Evolutionary conservation across 1,140 invertebrate genomes (phyloP).

Genomic region (Phymorhynchus buccinoides): DNA sequence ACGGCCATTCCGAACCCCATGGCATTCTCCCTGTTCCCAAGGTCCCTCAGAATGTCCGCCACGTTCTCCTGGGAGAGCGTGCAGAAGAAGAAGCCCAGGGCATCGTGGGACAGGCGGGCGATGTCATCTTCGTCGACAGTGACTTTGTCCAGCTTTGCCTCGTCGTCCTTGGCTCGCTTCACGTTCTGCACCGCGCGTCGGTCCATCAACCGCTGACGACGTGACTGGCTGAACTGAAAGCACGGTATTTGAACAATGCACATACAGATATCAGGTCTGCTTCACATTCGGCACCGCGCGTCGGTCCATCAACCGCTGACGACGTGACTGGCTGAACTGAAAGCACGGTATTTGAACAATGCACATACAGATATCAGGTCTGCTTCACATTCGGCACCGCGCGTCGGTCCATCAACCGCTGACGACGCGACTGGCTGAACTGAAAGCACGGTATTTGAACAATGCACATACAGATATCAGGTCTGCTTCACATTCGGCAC

Average conservation of each 20-base stretch:
- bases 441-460: conserved; percentile 33
- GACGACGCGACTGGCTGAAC: conserved; percentile 53
- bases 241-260: conserved; percentile 19
- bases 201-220: conserved; percentile 55
- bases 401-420: conserved; percentile 53
- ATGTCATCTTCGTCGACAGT: conserved; percentile 42
- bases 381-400: conserved; percentile 47
- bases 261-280: conserved; percentile 5
- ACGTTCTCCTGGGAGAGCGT: conserved; percentile 53
- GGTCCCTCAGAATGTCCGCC: conserved; percentile 48
- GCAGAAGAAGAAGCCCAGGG: conserved; percentile 54
- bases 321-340: conserved; percentile 51
- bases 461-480: background rate
- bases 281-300: conserved; percentile 50
- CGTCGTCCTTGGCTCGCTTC: conserved; percentile 38
- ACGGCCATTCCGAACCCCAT: conserved; percentile 60
- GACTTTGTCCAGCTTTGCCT: conserved; percentile 39
- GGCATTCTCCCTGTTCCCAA: conserved; percentile 44
- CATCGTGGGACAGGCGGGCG: conserved; percentile 36
- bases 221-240: conserved; percentile 51
- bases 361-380: conserved; percentile 14
- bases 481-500: conserved; percentile 47
- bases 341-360: conserved; percentile 28
- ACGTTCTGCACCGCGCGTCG: conserved; percentile 52
- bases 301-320: conserved; percentile 54